phyloP scores from a whole-genome alignment of 1,140 invertebrate genomes.

The Leptonema lineaticorne region DNA sequence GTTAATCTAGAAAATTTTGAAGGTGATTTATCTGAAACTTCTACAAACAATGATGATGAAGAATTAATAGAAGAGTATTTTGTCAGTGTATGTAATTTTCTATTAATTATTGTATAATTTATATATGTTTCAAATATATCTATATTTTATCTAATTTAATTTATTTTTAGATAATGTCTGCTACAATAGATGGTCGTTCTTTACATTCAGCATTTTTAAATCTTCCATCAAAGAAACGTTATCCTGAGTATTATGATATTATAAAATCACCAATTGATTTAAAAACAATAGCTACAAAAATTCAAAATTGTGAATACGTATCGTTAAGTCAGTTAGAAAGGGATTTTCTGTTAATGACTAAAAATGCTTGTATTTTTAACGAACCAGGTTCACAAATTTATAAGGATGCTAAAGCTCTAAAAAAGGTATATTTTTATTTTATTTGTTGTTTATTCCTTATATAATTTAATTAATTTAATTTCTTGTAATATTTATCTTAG shows the following conservation, averaged over 20 bases:
- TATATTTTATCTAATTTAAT: neutral
- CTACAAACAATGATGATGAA: slow-evolving; percentile 72
- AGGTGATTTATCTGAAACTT: slow-evolving; percentile 70
- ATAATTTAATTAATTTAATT: neutral
- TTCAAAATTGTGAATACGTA: slow-evolving; percentile 80
- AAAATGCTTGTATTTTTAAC: slow-evolving; percentile 95
- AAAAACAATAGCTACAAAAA: slow-evolving; percentile 88
- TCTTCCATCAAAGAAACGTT: slow-evolving; percentile 85
- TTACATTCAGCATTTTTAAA: slow-evolving; percentile 86
- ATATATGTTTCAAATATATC: neutral
- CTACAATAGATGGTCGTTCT: slow-evolving; percentile 76
- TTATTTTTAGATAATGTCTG: slow-evolving; percentile 80
- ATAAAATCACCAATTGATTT: slow-evolving; percentile 96
- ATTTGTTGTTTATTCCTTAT: neutral
- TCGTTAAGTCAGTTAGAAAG: slow-evolving; percentile 82
- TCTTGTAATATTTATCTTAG: slow-evolving; percentile 43
- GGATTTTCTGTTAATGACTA: slow-evolving; percentile 88
- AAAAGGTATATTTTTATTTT: slow-evolving; percentile 61
- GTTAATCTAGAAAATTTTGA: slow-evolving; percentile 49
- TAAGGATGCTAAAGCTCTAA: slow-evolving; percentile 89
- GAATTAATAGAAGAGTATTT: slow-evolving; percentile 66
- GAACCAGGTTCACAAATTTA: slow-evolving; percentile 96
- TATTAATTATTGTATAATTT: neutral
- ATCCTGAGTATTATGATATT: slow-evolving; percentile 96
- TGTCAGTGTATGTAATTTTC: slow-evolving; percentile 56